Conservation (phyloP, 2,888 invertebrate species). For the Venustoraphidia nigricollis region DNA sequence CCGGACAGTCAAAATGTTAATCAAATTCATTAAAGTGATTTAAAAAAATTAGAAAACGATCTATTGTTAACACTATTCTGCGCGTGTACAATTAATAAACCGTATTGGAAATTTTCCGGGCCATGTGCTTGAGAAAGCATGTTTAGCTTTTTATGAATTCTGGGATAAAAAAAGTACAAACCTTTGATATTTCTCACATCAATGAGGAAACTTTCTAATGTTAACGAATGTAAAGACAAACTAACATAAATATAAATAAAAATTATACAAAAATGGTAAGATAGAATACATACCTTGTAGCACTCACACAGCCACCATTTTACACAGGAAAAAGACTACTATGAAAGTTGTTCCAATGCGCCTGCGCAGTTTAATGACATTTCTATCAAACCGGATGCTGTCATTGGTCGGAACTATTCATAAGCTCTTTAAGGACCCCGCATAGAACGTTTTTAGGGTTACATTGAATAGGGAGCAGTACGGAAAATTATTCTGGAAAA, state of each 20-base stretch:
- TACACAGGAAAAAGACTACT: slow-evolving; percentile 2
- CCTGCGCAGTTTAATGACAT: no score
- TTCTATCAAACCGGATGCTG: no score
- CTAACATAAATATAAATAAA: background rate
- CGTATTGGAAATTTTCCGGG: background rate
- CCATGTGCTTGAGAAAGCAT: slow-evolving; percentile 1
- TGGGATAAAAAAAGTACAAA: background rate
- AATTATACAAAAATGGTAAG: background rate
- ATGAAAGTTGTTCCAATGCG: no score
- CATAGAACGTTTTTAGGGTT: no score
- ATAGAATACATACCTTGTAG: background rate
- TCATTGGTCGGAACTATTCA: no score
- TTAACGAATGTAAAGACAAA: background rate
- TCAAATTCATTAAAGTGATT: background rate
- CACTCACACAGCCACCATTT: slow-evolving; percentile 3
- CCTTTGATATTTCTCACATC: background rate
- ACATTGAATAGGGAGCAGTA: no score
- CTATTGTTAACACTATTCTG: background rate
- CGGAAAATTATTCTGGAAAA: no score
- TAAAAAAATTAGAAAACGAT: background rate
- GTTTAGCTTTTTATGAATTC: no score
- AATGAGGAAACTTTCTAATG: background rate
- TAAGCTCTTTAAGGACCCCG: no score
- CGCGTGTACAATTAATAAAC: no score
- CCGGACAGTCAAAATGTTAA: slow-evolving; percentile 2